phyloP scores from a whole-genome alignment of 2,888 invertebrate genomes.

The Bugula neritina region DNA sequence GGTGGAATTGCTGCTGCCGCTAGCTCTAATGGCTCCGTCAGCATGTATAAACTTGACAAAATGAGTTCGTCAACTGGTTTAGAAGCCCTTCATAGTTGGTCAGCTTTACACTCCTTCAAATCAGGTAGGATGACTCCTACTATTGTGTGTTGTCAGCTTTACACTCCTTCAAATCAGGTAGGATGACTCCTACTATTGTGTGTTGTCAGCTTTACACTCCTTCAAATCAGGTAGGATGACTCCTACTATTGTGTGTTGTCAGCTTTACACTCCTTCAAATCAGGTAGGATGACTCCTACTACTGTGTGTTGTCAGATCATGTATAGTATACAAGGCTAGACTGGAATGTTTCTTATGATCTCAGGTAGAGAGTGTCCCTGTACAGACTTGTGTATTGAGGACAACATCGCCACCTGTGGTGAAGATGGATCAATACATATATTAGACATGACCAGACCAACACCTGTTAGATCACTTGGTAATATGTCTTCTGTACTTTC shows the following conservation, averaged over 20 bases:
- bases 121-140: constrained; percentile 2
- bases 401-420: constrained; percentile 69
- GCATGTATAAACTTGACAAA: constrained; percentile 4
- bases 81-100: constrained; percentile 5
- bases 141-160: no score
- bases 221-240: constrained; percentile 8
- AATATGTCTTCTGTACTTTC: no score
- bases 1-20: constrained; percentile 16
- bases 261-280: no score
- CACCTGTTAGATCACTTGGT: constrained; percentile 15
- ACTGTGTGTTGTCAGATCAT: neutral
- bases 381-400: constrained; percentile 69
- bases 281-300: no score
- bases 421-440: constrained; percentile 72
- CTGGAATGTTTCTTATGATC: neutral
- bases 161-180: neutral
- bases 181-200: no score
- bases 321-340: no score
- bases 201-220: neutral
- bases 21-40: constrained; percentile 6
- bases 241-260: no score
- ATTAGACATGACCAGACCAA: constrained; percentile 52
- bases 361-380: constrained; percentile 59
- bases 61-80: neutral
- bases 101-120: neutral